A percentile compares a stretch with the other conserved stretches of the same genome.
Conservation (phyloP, 2,888 invertebrate genomes). For the Amiota minor region DNA sequence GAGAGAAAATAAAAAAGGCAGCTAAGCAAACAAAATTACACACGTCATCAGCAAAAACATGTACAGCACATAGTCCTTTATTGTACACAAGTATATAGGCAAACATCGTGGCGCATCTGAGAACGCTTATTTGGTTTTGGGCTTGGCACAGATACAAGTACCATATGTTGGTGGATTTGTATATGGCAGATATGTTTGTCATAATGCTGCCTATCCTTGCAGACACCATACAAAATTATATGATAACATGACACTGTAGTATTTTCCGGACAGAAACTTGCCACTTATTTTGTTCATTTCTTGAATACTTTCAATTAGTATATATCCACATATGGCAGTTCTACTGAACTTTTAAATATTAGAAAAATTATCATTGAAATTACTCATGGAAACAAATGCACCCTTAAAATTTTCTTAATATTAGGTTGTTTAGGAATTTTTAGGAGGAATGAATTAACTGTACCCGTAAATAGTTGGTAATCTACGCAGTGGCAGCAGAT, state of each 20-base stretch:
- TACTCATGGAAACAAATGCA: too few species aligned
- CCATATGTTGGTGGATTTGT: constrained; percentile 11
- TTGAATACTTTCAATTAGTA: background rate
- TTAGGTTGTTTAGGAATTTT: too few species aligned
- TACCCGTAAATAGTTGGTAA: too few species aligned
- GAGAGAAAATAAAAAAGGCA: constrained; percentile 1
- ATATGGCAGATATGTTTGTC: constrained; percentile 54
- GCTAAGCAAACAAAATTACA: background rate
- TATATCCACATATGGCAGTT: too few species aligned
- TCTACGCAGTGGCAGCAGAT: too few species aligned
- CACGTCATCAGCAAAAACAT: constrained; percentile 1
- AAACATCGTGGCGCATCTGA: background rate
- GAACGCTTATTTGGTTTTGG: too few species aligned
- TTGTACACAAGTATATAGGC: constrained; percentile 3
- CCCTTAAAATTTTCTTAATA: too few species aligned
- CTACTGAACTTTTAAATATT: too few species aligned
- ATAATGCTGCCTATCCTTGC: constrained; percentile 22
- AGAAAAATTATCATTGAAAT: too few species aligned
- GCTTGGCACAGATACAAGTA: too few species aligned
- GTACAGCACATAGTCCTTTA: background rate
- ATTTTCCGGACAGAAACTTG: background rate
- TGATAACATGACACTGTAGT: constrained; percentile 44
- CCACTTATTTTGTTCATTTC: background rate
- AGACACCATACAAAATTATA: constrained; percentile 1
- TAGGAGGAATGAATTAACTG: too few species aligned